phyloP scores from a whole-genome alignment of 2,113 vertebrate species.

The Felis chaus region DNA sequence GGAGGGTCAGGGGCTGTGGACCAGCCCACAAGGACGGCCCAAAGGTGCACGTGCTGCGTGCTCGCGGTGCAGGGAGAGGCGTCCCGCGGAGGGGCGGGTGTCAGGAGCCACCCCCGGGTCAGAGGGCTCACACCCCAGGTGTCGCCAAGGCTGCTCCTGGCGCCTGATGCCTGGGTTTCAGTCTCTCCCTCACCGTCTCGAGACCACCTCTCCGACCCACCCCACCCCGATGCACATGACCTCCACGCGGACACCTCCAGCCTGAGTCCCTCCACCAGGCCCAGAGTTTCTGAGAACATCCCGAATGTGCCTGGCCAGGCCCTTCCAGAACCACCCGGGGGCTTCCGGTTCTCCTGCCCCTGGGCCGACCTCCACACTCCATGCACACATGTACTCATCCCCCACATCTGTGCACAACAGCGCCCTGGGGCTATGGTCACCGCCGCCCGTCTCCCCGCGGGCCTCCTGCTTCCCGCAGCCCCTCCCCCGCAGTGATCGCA shows the following conservation, averaged over 20 bases:
- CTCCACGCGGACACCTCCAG: background rate
- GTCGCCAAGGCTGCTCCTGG: too few relatives aligned
- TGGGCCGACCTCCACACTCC: background rate
- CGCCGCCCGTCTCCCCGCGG: background rate
- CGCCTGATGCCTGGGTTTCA: background rate
- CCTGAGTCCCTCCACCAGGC: background rate
- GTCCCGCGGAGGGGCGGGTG: too few relatives aligned
- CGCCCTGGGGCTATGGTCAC: fast-evolving
- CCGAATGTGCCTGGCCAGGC: background rate
- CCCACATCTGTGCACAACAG: background rate
- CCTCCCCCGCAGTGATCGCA: background rate
- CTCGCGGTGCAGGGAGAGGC: background rate
- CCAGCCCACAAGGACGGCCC: background rate
- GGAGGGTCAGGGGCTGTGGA: background rate
- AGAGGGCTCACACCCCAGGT: background rate
- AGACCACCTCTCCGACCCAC: background rate
- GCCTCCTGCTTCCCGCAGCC: background rate
- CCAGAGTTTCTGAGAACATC: background rate
- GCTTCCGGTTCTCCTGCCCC: background rate
- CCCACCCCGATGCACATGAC: background rate
- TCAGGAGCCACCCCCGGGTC: background rate
- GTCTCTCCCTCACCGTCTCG: background rate
- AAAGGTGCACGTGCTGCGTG: background rate
- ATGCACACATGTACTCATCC: fast-evolving
- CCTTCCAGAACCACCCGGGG: background rate